A percentile compares a stretch with the other conserved stretches of the same genome.
These are phyloP conservation scores for Urocyon cinereoargenteus DNA, from an alignment of 2,797 vertebrate species.

Conservation along the genomic window DNA sequence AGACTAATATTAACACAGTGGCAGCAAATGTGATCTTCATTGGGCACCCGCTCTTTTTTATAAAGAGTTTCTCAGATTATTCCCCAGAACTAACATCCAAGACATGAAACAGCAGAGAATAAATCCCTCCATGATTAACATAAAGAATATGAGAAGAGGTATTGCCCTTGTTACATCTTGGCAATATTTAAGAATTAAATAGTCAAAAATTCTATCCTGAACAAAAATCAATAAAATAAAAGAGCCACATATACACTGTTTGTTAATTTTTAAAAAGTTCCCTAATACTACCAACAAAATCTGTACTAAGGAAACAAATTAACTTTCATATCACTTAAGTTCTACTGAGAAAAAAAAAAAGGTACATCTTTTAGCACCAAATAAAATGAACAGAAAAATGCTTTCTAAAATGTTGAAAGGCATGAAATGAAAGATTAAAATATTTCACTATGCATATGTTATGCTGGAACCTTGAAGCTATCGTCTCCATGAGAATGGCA, in stretches of 20 bases:
- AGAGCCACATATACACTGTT: neutral
- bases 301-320: neutral
- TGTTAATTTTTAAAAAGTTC: conserved; percentile 55
- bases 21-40: neutral
- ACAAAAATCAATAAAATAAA: neutral
- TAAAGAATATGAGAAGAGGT: neutral
- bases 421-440: conserved; percentile 62
- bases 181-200: conserved; percentile 79
- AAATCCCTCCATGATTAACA: neutral
- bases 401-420: conserved; percentile 36
- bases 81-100: neutral
- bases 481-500: neutral
- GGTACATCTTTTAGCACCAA: neutral
- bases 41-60: neutral
- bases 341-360: neutral
- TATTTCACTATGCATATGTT: conserved; percentile 40
- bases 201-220: conserved; percentile 61
- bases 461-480: neutral
- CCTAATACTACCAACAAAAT: conserved; percentile 14
- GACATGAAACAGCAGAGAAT: neutral
- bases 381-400: conserved; percentile 53
- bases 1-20: neutral
- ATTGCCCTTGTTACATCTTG: neutral
- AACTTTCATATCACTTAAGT: neutral
- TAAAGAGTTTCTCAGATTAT: neutral